A percentile compares a stretch with the other conserved stretches of the same genome.
Conservation (phyloP, 2,797 vertebrate species). For the Galagoides demidoff region DNA sequence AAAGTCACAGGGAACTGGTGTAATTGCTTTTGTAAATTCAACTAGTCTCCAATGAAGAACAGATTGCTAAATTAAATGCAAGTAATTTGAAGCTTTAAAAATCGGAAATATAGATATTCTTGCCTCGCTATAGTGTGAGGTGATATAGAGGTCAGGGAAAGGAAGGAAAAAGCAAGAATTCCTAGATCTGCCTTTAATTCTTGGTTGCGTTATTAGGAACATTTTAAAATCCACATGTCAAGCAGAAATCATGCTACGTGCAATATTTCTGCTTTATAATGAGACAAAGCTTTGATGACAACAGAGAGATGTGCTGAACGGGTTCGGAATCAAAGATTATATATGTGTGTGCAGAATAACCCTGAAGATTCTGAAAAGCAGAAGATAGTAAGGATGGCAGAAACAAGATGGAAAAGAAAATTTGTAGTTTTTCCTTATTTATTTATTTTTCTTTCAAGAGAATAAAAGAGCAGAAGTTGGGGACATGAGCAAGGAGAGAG, state of each 20-base stretch:
- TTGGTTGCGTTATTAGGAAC: constrained; percentile 37
- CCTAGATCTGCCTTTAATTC: constrained; percentile 33
- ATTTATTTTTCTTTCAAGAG: not conserved
- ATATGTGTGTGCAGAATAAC: not conserved
- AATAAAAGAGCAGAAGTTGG: not conserved
- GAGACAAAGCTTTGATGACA: not conserved
- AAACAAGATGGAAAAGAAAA: not conserved
- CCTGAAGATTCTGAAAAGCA: not conserved
- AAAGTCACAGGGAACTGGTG: constrained; percentile 78
- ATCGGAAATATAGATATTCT: constrained; percentile 60
- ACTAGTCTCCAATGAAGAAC: constrained; percentile 78
- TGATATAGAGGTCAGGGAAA: constrained; percentile 68
- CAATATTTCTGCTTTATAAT: constrained; percentile 72
- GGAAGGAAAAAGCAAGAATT: constrained; percentile 62
- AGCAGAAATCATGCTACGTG: constrained; percentile 24
- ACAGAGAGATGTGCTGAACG: not conserved
- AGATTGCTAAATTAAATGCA: constrained; percentile 76
- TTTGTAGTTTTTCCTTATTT: not conserved
- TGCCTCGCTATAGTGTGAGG: constrained; percentile 47
- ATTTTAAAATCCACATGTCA: constrained; percentile 59
- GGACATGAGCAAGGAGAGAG: not conserved
- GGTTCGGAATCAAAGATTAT: constrained; percentile 26
- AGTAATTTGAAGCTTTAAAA: constrained; percentile 74
- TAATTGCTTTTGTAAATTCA: constrained; percentile 87
- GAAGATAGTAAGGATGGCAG: not conserved